phyloP scores from a whole-genome alignment of 2,888 invertebrate species.

The Anorthoa munda region DNA sequence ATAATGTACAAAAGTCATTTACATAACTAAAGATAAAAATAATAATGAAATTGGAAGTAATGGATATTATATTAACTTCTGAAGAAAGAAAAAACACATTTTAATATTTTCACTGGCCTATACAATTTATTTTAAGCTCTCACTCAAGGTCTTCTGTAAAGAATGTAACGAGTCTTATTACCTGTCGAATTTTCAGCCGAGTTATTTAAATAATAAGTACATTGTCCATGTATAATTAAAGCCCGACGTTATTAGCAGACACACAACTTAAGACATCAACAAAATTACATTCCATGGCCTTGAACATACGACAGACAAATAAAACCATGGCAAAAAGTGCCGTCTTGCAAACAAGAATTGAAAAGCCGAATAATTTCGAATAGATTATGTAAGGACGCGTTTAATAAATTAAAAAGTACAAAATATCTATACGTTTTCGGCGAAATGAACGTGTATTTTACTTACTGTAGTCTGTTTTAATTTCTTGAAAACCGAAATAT shows the following conservation, averaged over 20 bases:
- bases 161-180: conserved; percentile 32
- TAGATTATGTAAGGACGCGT: conserved; percentile 64
- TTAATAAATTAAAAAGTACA: conserved; percentile 18
- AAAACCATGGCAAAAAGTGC: conserved; percentile 43
- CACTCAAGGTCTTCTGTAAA: conserved; percentile 47
- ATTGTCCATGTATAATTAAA: neutral
- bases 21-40: neutral
- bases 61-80: neutral
- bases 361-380: conserved; percentile 46
- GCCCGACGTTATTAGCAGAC: conserved; percentile 33
- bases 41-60: neutral
- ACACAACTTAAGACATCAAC: conserved; percentile 43
- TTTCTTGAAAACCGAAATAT: conserved; percentile 17
- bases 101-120: conserved; percentile 8
- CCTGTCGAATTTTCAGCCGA: conserved; percentile 14
- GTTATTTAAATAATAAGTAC: conserved; percentile 29
- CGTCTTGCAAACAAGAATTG: conserved; percentile 40
- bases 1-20: conserved; percentile 6
- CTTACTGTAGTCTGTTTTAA: conserved; percentile 38
- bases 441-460: conserved; percentile 4
- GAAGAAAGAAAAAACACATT: neutral
- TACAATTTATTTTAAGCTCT: conserved; percentile 42
- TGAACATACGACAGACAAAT: conserved; percentile 51
- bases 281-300: conserved; percentile 65
- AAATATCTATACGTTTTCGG: neutral